phyloP scores from a whole-genome alignment of 2,888 invertebrate genomes.

The Sinelater perroti region DNA sequence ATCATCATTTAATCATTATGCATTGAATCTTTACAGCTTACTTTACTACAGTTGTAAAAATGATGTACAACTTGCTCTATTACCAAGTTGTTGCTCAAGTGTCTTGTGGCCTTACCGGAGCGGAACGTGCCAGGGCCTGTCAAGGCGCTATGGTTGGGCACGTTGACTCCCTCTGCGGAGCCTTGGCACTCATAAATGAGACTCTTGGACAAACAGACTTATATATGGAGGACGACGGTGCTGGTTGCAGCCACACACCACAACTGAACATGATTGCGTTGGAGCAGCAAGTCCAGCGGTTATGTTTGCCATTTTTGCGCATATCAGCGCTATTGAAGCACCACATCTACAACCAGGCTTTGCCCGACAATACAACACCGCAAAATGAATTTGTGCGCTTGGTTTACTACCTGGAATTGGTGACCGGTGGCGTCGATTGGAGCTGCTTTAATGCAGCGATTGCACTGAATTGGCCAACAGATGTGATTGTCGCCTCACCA shows the following conservation, averaged over 20 bases:
- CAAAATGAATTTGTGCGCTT: constrained; percentile 80
- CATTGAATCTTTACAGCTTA: constrained; percentile 71
- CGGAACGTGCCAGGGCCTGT: constrained; percentile 66
- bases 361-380: constrained; percentile 72
- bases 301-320: constrained; percentile 85
- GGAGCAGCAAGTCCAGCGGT: constrained; percentile 71
- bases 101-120: constrained; percentile 72
- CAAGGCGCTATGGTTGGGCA: constrained; percentile 45
- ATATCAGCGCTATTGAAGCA: constrained; percentile 77
- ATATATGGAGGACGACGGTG: constrained; percentile 68
- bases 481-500: constrained; percentile 60
- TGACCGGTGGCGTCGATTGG: constrained; percentile 73
- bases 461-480: constrained; percentile 68
- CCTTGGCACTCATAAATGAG: constrained; percentile 61
- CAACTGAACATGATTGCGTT: constrained; percentile 58
- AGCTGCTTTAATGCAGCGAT: constrained; percentile 71
- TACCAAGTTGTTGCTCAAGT: constrained; percentile 88
- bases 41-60: constrained; percentile 86
- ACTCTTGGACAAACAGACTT: constrained; percentile 66
- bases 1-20: not conserved
- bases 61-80: constrained; percentile 87
- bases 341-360: constrained; percentile 80
- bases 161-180: constrained; percentile 57
- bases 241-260: constrained; percentile 36
- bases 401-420: constrained; percentile 80